phyloP scores from a whole-genome alignment of 2,113 vertebrate genomes.

The Apteryx mantelli region DNA sequence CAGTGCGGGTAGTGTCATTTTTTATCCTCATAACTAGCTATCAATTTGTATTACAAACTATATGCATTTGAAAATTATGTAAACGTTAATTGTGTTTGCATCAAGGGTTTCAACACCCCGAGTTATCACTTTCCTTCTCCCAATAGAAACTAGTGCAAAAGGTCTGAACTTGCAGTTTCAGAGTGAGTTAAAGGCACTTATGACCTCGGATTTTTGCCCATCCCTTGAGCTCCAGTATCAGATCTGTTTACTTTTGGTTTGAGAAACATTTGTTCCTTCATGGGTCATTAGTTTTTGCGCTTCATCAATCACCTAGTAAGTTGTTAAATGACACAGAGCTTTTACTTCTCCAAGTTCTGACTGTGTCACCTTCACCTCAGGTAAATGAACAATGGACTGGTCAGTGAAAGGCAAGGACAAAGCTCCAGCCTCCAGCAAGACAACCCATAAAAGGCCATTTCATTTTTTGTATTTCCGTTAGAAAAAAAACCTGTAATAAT shows the following conservation, averaged over 20 bases:
- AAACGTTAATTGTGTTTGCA: neutral
- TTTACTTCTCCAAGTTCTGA: neutral
- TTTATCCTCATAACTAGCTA: neutral
- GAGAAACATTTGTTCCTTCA: constrained; percentile 16
- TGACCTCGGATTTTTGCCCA: neutral
- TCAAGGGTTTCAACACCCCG: neutral
- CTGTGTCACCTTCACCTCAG: neutral
- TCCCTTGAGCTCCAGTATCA: neutral
- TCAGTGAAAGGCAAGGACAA: neutral
- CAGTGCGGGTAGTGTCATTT: neutral
- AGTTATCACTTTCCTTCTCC: neutral
- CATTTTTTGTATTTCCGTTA: accelerated
- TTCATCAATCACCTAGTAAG: neutral
- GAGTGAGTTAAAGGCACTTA: neutral
- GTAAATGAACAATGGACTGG: neutral
- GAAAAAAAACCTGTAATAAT: neutral
- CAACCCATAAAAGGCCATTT: neutral
- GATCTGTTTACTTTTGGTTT: constrained; percentile 21
- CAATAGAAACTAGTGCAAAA: neutral
- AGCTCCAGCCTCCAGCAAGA: neutral
- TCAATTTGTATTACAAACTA: neutral
- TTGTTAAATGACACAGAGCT: neutral
- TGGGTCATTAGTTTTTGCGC: constrained; percentile 28
- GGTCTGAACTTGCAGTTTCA: neutral
- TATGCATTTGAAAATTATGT: neutral